Base-by-base conservation (phyloP, 2,888 invertebrate species). In the Adelognathus sp. region DNA sequence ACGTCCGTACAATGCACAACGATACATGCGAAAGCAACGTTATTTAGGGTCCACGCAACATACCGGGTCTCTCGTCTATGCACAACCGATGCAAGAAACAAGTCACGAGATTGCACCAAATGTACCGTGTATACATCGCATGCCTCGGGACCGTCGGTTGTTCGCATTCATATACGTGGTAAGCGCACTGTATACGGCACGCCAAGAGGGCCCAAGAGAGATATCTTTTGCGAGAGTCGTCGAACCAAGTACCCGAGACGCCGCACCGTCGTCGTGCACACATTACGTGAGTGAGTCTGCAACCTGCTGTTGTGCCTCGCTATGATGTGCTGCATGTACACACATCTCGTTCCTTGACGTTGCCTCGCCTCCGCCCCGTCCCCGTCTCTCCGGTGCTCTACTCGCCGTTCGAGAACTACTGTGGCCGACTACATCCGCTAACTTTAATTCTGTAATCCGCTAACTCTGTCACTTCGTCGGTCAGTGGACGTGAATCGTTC, bases 401-500 rank as follows among this genome's bases (percentile, higher is more conserved):
- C n/a, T 31, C 18, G 39, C 72, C 60, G 71, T 76, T 63, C 66
- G 29, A 39, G 75, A 67, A 76, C 67, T 27, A 44, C 54, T 69
- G 63, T 56, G n/a, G n/a, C n/a, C n/a, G 44, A 63, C 56, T 67
- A 56, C 79, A 75, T 75, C 75, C 79, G 71, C 61, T 61, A 75
- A 61, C 75, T 69, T 71, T 50, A 72, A 79, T 71, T 76, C 72
- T 31, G 61, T 56, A 61, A 72, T 81, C 81, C 82, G 82, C 78
- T 81, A 82, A 81, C 82, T 81, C 75, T 82, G 82, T 81, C 83
- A 83, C 79, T 81, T 81, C 81, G 82, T 82, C 83, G 82, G 81
- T 83, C 79, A 50, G 79, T 72, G 56, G 79, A 76, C 70, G 82
- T 81, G 76, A 81, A 75, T 79, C 76, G 63, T 56, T 56, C 54